These are phyloP conservation scores for Zingel zingel DNA, from an alignment of 2,113 vertebrate species.

Conservation along the genomic window DNA sequence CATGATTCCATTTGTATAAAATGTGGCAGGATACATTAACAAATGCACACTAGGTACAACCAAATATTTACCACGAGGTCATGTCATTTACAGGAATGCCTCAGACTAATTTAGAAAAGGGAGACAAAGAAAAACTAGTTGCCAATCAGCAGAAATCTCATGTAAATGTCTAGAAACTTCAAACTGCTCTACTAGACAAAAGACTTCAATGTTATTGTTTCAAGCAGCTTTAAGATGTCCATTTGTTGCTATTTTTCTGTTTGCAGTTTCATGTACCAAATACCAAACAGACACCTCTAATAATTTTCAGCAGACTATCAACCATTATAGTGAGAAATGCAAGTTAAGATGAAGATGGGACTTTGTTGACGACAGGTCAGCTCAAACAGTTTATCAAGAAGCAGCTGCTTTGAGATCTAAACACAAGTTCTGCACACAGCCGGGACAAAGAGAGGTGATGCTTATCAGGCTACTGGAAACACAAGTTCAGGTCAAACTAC, in stretches of 20 bases:
- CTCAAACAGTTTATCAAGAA: background rate
- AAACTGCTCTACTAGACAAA: background rate
- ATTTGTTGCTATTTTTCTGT: conserved; percentile 7
- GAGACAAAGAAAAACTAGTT: background rate
- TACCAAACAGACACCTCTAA: background rate
- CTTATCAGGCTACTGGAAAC: conserved; percentile 30
- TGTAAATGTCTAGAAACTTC: background rate
- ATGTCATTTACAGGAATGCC: background rate
- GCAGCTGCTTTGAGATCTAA: too few species aligned
- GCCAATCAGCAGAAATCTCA: background rate
- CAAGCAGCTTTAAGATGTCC: conserved; percentile 24
- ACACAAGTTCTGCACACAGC: too few species aligned
- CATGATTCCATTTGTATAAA: conserved; percentile 44
- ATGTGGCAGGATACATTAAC: conserved; percentile 21
- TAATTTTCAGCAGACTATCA: background rate
- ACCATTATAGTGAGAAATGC: background rate
- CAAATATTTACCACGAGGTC: conserved; percentile 51
- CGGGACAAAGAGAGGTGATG: background rate
- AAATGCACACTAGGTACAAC: conserved; percentile 3
- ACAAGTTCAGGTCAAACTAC: conserved; percentile 16
- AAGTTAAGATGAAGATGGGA: background rate
- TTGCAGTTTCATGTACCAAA: conserved; percentile 2
- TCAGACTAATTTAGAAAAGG: background rate
- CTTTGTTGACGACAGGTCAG: background rate
- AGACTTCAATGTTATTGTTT: conserved; percentile 1